Conservation (phyloP, 2,113 vertebrate genomes). For the Brachirus orientalis region DNA sequence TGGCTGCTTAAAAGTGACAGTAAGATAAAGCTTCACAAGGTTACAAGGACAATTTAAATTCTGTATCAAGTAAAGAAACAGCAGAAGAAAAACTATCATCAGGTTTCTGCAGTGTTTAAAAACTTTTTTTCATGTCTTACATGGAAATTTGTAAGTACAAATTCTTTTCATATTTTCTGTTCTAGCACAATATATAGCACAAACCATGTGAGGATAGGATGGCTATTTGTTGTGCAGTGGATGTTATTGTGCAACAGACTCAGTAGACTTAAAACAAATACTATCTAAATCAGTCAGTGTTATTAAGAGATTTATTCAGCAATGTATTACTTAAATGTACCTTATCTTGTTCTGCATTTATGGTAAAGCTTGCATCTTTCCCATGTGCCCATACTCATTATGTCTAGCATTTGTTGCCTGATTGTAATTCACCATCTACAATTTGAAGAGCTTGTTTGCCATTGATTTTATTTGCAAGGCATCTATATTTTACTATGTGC, state of each 20-base stretch:
- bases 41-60: conserved; percentile 29
- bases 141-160: conserved; percentile 12
- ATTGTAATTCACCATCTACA: conserved; percentile 55
- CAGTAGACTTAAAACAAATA: too few relatives aligned
- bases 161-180: neutral
- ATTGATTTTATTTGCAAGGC: conserved; percentile 75
- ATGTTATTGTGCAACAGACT: neutral
- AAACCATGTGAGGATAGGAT: too few relatives aligned
- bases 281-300: conserved; percentile 12
- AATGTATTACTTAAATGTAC: neutral
- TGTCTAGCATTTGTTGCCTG: conserved; percentile 22
- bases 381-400: neutral
- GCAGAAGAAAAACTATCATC: neutral
- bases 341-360: conserved; percentile 12
- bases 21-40: conserved; percentile 28
- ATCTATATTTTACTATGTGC: conserved; percentile 64
- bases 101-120: neutral
- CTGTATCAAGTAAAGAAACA: conserved; percentile 1
- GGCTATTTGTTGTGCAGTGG: neutral
- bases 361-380: conserved; percentile 6
- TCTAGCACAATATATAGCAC: neutral
- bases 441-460: conserved; percentile 53
- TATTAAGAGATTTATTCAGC: neutral
- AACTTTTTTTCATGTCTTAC: conserved; percentile 7
- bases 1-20: conserved; percentile 48